These are phyloP conservation scores for Grantiella picta DNA, from an alignment of 2,113 vertebrate species.

Conservation along the genomic window DNA sequence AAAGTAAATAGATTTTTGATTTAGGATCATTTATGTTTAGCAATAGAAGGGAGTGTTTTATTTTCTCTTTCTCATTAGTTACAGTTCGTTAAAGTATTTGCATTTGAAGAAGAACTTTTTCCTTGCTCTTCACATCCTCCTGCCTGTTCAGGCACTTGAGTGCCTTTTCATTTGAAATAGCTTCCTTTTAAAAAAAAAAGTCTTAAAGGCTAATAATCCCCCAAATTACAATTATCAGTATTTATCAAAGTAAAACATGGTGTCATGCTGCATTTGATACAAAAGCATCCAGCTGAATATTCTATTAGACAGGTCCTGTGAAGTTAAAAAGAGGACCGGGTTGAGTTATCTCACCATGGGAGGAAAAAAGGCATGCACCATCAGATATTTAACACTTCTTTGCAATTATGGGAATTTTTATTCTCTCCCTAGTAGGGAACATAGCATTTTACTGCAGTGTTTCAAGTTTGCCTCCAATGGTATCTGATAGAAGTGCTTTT, in stretches of 20 bases:
- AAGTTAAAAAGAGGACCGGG: constrained; percentile 65
- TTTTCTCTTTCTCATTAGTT: constrained; percentile 9
- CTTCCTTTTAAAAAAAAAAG: background rate
- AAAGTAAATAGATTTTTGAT: constrained; percentile 53
- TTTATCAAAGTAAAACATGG: constrained; percentile 67
- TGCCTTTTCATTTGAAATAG: constrained; percentile 30
- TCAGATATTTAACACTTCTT: constrained; percentile 80
- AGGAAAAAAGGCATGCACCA: constrained; percentile 70
- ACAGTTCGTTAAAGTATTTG: constrained; percentile 52
- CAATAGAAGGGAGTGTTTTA: background rate
- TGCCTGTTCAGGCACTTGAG: constrained; percentile 17
- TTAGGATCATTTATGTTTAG: constrained; percentile 19
- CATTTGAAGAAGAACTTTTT: constrained; percentile 38
- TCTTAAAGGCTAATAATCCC: constrained; percentile 62
- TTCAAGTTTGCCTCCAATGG: constrained; percentile 77
- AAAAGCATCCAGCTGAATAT: constrained; percentile 58
- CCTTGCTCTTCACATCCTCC: background rate
- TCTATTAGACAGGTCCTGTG: constrained; percentile 52
- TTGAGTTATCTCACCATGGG: constrained; percentile 66
- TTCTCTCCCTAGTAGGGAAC: constrained; percentile 73
- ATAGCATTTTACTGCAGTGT: constrained; percentile 70
- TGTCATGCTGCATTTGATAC: constrained; percentile 69
- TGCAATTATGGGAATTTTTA: constrained; percentile 77
- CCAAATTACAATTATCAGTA: constrained; percentile 70
- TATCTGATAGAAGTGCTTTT: constrained; percentile 82